Conservation (phyloP, 1,140 invertebrate genomes). For the Rhagoletis pomonella region DNA sequence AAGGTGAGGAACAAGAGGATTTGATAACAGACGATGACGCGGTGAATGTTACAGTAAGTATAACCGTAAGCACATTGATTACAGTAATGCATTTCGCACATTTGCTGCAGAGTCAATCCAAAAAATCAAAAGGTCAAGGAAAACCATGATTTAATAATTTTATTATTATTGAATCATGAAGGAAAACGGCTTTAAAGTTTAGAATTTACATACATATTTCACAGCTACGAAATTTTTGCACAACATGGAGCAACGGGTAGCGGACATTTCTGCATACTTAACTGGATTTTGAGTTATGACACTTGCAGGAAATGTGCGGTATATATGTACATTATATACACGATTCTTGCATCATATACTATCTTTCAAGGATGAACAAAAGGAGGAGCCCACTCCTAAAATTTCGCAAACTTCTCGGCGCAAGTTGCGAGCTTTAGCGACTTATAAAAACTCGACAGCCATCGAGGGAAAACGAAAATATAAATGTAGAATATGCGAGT, state of each 20-base stretch:
- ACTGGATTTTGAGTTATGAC: too few species aligned
- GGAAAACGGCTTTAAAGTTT: too few species aligned
- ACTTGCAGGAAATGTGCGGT: too few species aligned
- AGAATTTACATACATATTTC: too few species aligned
- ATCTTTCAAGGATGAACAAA: neutral
- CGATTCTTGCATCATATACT: neutral
- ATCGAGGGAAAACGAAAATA: constrained; percentile 27
- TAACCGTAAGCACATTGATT: neutral
- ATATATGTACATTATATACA: too few species aligned
- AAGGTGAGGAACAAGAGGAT: neutral
- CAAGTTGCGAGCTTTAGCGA: neutral
- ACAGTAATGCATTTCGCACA: too few species aligned
- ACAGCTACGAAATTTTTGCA: too few species aligned
- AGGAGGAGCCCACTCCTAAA: neutral
- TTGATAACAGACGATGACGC: constrained; percentile 12
- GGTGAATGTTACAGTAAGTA: too few species aligned
- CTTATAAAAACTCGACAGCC: neutral
- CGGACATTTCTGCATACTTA: too few species aligned
- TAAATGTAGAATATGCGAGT: constrained; percentile 56
- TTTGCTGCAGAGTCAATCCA: too few species aligned
- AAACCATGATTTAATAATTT: neutral
- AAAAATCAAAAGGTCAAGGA: too few species aligned
- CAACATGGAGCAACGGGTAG: too few species aligned
- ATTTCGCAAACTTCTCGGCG: neutral
- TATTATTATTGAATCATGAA: neutral